Evolutionary conservation across 2,888 invertebrate species (phyloP).

Genomic region (Dascillus cervinus): DNA sequence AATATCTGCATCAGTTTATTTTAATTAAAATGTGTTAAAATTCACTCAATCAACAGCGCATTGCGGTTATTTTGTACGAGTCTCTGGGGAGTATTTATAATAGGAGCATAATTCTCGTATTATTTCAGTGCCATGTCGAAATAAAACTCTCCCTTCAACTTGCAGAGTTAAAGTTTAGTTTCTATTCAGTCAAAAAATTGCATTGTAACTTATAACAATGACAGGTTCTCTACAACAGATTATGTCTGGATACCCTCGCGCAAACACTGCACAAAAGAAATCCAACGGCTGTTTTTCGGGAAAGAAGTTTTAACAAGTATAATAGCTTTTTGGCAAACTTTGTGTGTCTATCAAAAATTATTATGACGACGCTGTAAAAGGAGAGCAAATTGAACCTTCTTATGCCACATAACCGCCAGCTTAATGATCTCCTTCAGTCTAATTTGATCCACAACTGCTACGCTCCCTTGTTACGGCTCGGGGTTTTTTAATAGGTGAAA

Average conservation of each 20-base stretch:
- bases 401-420: conserved; percentile 6
- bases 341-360: conserved; percentile 4
- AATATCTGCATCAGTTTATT: no score
- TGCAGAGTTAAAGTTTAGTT: no score
- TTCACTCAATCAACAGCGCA: background rate
- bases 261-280: background rate
- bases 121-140: background rate
- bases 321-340: conserved; percentile 3
- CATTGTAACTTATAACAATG: background rate
- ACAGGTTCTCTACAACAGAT: background rate
- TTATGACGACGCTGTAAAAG: conserved; percentile 3
- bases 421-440: conserved; percentile 7
- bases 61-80: background rate
- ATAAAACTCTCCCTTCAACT: background rate
- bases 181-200: background rate
- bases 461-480: no score
- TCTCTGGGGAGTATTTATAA: conserved; percentile 1
- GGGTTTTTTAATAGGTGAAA: no score
- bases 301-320: conserved; percentile 2
- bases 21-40: no score
- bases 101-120: conserved; percentile 3
- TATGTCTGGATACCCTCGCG: background rate
- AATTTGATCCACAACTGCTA: conserved; percentile 3
- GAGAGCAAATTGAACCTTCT: conserved; percentile 6
- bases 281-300: background rate